Conservation (phyloP, 2,113 vertebrate species). For the Petroica traversi region DNA sequence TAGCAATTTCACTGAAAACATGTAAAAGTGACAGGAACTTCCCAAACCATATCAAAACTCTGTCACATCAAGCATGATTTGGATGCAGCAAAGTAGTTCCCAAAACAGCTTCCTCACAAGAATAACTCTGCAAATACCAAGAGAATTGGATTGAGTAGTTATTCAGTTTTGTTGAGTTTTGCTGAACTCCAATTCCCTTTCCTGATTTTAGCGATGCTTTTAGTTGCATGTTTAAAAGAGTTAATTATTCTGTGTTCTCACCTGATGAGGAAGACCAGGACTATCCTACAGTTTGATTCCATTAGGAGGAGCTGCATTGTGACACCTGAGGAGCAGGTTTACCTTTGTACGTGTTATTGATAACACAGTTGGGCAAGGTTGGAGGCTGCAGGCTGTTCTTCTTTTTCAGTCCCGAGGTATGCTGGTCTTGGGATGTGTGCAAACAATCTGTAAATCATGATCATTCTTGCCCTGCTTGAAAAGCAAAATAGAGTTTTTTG, state of each 20-base stretch:
- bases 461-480: constrained; percentile 20
- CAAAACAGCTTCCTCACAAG: background rate
- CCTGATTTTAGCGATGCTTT: background rate
- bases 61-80: background rate
- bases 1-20: background rate
- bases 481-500: constrained; percentile 18
- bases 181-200: background rate
- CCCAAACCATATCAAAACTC: background rate
- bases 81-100: background rate
- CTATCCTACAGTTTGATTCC: background rate
- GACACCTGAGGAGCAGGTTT: background rate
- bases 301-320: background rate
- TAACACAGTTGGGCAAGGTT: background rate
- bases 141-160: background rate
- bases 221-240: background rate
- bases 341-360: background rate
- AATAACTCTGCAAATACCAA: background rate
- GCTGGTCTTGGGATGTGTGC: background rate
- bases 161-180: background rate
- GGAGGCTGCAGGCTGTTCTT: background rate
- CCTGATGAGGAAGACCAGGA: background rate
- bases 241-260: background rate
- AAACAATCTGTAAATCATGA: background rate
- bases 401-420: background rate
- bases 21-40: background rate